Conservation (phyloP, 2,113 vertebrate genomes). For the Peromyscus californicus region DNA sequence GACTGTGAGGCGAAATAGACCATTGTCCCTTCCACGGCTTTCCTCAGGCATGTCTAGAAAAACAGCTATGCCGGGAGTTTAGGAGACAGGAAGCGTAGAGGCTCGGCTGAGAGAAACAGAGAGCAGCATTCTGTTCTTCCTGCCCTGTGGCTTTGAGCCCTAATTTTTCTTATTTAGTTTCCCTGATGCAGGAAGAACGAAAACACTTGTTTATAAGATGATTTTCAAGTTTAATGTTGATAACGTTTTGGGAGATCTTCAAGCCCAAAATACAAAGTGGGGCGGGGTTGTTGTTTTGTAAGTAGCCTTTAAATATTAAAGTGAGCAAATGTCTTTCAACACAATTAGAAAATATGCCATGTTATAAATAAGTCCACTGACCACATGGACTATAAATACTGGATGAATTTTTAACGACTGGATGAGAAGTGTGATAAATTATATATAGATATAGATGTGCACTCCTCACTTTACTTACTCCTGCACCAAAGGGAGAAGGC, state of each 20-base stretch:
- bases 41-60: not conserved
- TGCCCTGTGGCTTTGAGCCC: not conserved
- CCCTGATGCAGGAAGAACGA: not conserved
- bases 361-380: constrained; percentile 51
- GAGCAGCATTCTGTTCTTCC: not conserved
- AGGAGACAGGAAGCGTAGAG: not conserved
- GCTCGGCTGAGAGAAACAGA: fast-evolving
- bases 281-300: constrained; percentile 28
- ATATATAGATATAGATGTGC: not conserved
- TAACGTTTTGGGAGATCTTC: constrained; percentile 35
- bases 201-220: not conserved
- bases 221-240: constrained; percentile 55
- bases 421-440: constrained; percentile 41
- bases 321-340: constrained; percentile 53
- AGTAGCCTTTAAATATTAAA: constrained; percentile 64
- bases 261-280: constrained; percentile 20
- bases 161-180: not conserved
- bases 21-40: too few species aligned
- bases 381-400: constrained; percentile 42
- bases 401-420: constrained; percentile 54
- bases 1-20: not conserved
- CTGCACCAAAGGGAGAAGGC: not conserved
- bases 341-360: constrained; percentile 47
- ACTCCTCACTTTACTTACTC: constrained; percentile 22
- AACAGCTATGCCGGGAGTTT: not conserved